These are phyloP conservation scores for Standfussiana lucernea DNA, from an alignment of 2,888 invertebrate genomes.

Conservation along the genomic window DNA sequence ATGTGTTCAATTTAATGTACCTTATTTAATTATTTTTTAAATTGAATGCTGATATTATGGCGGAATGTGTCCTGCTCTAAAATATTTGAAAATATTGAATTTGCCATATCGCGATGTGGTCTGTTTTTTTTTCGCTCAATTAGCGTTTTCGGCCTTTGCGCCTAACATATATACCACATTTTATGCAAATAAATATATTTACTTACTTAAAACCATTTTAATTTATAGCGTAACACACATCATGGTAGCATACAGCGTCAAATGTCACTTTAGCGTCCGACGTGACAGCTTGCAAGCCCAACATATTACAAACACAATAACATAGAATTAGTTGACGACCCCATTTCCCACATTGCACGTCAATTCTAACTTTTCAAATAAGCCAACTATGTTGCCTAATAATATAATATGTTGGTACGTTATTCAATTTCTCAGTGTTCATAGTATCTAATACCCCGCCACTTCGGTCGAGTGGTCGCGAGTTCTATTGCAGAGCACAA, in stretches of 20 bases:
- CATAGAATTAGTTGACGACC: constrained; percentile 13
- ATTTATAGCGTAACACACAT: constrained; percentile 7
- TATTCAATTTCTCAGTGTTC: constrained; percentile 11
- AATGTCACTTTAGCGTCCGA: constrained; percentile 28
- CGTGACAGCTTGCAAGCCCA: constrained; percentile 29
- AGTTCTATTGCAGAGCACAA: background rate
- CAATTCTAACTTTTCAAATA: constrained; percentile 14
- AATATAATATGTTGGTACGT: background rate
- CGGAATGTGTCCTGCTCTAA: no score
- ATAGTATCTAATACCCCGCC: background rate
- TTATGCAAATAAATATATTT: no score
- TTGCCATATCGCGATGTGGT: no score
- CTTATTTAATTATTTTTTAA: no score
- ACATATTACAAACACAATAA: constrained; percentile 34
- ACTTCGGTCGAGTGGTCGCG: background rate
- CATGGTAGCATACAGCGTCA: constrained; percentile 10
- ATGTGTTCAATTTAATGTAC: no score
- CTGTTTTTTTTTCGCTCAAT: no score
- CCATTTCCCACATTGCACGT: constrained; percentile 6
- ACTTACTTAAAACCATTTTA: constrained; percentile 20
- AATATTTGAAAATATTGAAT: no score
- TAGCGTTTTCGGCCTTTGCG: no score
- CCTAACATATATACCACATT: no score
- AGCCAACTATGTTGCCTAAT: no score
- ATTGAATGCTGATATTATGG: no score